Base-by-base conservation (phyloP, 2,888 invertebrate genomes). In the Epiblema foenella region DNA sequence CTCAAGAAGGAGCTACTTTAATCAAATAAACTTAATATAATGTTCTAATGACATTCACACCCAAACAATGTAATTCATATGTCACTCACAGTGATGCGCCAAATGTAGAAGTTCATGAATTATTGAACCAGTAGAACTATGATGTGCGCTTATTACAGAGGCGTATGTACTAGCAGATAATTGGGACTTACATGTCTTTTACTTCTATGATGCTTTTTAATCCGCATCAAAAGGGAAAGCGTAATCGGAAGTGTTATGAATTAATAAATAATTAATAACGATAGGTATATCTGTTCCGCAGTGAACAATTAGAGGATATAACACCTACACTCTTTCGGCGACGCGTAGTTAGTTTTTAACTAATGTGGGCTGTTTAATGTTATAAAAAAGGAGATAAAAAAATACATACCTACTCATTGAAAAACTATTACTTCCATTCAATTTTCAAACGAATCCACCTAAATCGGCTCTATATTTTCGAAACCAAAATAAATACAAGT, bases 81-180 rank as follows among this genome's bases (percentile, higher is more conserved):
- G 86, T 85, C 87, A 84, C 75, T 86, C 83, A 81, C 77, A 9
- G 60, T 29, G 84, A 83, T 79, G 83, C 84, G 83, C 83, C 83
- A 82, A 80, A 88, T 85, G 83, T 84, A 75, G 81, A 78, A 71
- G 75, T 77, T 81, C 77, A 81, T 84, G 82, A 86, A 85, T 85
- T 83, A 85, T 84, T 82, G 77, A 82, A 75, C 76, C 68, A 72
- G 75, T 64, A 69, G 57, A 20, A 29, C 60, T 15, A 49, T 29
- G 60, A n/a, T 60, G 46, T 42, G n/a, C 24, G 24, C 46, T 60
- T 64, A 11, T 20, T n/a, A 54, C 39, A 60, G 17, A 54, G 52
- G 15, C 20, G 24, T 64, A 37, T 39, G 52, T 54, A 39, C 10
- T 18, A 2, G 20, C 4, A 3, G 20, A 54, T 39, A n/a, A 9